A percentile compares a stretch with the other conserved stretches of the same genome.
phyloP scores from a whole-genome alignment of 2,797 vertebrate species.

The Diglossa cyanea region DNA sequence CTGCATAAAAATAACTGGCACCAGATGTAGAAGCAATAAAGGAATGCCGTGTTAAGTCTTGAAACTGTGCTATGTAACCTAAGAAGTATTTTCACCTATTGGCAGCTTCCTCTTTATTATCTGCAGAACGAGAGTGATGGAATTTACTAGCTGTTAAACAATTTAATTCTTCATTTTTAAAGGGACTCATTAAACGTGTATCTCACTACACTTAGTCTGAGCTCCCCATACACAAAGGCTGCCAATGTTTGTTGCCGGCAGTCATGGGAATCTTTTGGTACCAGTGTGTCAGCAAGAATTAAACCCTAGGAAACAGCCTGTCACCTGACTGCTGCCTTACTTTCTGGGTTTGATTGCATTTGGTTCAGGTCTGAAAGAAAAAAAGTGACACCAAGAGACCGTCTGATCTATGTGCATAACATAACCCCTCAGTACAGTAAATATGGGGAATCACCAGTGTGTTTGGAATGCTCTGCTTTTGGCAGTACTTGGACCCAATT shows the following conservation, averaged over 20 bases:
- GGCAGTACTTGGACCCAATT: not conserved
- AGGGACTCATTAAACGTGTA: not conserved
- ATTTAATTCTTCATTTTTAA: not conserved
- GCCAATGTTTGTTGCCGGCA: not conserved
- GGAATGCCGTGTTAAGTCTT: not conserved
- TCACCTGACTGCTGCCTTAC: not conserved
- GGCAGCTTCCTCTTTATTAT: not conserved
- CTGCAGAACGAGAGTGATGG: not conserved
- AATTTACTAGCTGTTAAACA: not conserved
- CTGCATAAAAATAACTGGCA: not conserved
- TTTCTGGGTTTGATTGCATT: not conserved
- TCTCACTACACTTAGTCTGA: fast-evolving
- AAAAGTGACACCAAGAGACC: not conserved
- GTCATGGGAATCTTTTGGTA: not conserved
- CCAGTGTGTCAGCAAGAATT: not conserved
- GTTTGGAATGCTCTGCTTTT: not conserved
- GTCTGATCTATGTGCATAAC: fast-evolving
- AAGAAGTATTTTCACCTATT: not conserved
- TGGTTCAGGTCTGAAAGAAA: not conserved
- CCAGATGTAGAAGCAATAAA: not conserved
- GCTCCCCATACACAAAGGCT: fast-evolving
- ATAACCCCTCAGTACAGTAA: fast-evolving
- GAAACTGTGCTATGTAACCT: not conserved
- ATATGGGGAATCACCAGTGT: not conserved
- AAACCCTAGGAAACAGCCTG: not conserved